Conservation (phyloP, 1,140 invertebrate genomes). For the Rhizoglyphus robini region DNA sequence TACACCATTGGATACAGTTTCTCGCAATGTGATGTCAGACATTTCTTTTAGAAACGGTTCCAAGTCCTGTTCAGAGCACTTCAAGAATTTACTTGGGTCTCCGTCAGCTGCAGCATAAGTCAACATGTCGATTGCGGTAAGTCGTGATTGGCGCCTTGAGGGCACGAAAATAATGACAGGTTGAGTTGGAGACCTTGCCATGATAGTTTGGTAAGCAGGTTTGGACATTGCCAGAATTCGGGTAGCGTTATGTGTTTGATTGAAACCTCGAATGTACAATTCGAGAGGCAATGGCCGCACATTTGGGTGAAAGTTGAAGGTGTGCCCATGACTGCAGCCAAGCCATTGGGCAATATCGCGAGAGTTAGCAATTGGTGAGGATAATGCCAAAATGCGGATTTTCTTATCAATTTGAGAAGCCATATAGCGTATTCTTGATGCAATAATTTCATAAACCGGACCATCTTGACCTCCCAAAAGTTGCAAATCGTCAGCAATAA, state of each 20-base stretch:
- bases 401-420: conserved; percentile 85
- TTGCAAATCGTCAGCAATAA: conserved; percentile 96
- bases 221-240: conserved; percentile 92
- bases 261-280: conserved; percentile 89
- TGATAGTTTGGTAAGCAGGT: conserved; percentile 87
- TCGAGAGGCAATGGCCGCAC: conserved; percentile 88
- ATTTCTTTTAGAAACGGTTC: conserved; percentile 73
- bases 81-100: conserved; percentile 68
- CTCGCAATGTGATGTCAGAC: conserved; percentile 49
- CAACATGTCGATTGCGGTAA: conserved; percentile 86
- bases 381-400: conserved; percentile 88
- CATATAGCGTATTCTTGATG: conserved; percentile 93
- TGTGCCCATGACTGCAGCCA: conserved; percentile 74
- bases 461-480: conserved; percentile 43
- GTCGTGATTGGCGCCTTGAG: conserved; percentile 73
- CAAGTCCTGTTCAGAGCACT: conserved; percentile 59
- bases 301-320: conserved; percentile 97
- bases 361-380: conserved; percentile 84
- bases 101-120: conserved; percentile 81
- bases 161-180: conserved; percentile 95
- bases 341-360: conserved; percentile 93
- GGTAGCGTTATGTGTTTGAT: conserved; percentile 91
- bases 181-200: conserved; percentile 67
- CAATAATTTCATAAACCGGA: conserved; percentile 90
- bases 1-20: conserved; percentile 79